phyloP scores from a whole-genome alignment of 2,888 invertebrate species.

The Chaitophorus viminalis region DNA sequence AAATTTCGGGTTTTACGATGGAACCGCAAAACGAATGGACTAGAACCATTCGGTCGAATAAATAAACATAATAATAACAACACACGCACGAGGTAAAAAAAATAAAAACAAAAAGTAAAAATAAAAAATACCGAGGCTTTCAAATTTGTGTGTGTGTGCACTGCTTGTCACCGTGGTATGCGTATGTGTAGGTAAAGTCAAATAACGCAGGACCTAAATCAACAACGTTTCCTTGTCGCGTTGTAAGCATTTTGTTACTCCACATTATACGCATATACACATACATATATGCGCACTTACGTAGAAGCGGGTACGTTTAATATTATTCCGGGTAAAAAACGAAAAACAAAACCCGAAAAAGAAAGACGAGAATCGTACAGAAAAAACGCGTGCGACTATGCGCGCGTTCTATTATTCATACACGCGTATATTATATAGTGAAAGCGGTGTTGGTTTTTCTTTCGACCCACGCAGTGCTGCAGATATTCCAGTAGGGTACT shows the following conservation, averaged over 20 bases:
- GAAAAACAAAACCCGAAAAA: background rate
- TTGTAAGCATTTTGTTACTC: background rate
- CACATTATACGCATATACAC: background rate
- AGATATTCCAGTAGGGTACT: too few relatives aligned
- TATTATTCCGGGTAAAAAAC: background rate
- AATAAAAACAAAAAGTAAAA: background rate
- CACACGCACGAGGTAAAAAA: background rate
- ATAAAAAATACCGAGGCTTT: background rate
- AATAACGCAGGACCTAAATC: constrained; percentile 29
- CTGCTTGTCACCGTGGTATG: background rate
- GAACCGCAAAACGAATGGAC: constrained; percentile 32
- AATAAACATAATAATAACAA: constrained; percentile 33
- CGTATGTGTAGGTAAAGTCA: constrained; percentile 23
- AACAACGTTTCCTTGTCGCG: constrained; percentile 16
- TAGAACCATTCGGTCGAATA: constrained; percentile 28
- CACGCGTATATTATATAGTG: too few relatives aligned
- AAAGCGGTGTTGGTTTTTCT: background rate
- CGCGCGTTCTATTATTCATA: background rate
- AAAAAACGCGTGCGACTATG: background rate
- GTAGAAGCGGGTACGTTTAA: background rate
- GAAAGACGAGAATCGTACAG: too few relatives aligned
- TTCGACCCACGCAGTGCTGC: background rate
- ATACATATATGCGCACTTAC: too few relatives aligned
- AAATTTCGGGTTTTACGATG: constrained; percentile 26
- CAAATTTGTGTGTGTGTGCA: background rate